Evolutionary conservation across 2,888 invertebrate species (phyloP).

Genomic region (Aquatica leii): DNA sequence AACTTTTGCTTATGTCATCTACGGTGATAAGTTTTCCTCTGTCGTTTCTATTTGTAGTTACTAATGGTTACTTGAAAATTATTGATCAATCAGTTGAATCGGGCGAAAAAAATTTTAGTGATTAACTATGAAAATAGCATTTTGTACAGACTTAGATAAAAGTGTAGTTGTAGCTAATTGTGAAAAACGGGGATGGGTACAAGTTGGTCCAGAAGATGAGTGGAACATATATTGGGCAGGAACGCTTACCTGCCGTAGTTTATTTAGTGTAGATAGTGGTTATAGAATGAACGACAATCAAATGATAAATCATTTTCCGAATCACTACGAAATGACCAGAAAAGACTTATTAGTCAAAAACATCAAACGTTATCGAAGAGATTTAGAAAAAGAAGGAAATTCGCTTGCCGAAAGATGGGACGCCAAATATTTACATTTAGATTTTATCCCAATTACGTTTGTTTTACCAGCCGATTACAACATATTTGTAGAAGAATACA

Average conservation of each 20-base stretch:
- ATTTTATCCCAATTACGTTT: conserved; percentile 94
- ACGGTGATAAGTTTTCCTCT: no score
- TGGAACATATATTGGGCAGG: conserved; percentile 98
- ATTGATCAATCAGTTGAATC: conserved; percentile 31
- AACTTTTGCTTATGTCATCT: no score
- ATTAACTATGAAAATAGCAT: conserved; percentile 64
- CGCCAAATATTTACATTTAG: conserved; percentile 80
- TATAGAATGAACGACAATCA: conserved; percentile 93
- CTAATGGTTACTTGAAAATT: conserved; percentile 22
- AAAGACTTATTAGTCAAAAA: conserved; percentile 97
- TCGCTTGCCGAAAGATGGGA: conserved; percentile 85
- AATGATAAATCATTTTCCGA: conserved; percentile 95
- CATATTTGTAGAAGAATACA: conserved; percentile 95
- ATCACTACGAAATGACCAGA: conserved; percentile 92
- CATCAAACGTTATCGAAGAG: conserved; percentile 92
- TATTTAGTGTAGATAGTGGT: conserved; percentile 92
- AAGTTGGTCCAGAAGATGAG: conserved; percentile 88
- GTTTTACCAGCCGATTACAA: conserved; percentile 96
- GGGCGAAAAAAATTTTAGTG: conserved; percentile 36
- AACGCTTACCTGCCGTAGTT: conserved; percentile 87
- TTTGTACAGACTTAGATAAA: conserved; percentile 91
- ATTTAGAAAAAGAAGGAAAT: conserved; percentile 90
- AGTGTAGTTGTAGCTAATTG: conserved; percentile 92
- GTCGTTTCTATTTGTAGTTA: no score
- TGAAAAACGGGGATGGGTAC: conserved; percentile 89